Percentiles rank a stretch among this genome's conserved stretches.
These are phyloP conservation scores for Baccha elongata DNA, from an alignment of 2,888 invertebrate genomes.

Conservation along the genomic window DNA sequence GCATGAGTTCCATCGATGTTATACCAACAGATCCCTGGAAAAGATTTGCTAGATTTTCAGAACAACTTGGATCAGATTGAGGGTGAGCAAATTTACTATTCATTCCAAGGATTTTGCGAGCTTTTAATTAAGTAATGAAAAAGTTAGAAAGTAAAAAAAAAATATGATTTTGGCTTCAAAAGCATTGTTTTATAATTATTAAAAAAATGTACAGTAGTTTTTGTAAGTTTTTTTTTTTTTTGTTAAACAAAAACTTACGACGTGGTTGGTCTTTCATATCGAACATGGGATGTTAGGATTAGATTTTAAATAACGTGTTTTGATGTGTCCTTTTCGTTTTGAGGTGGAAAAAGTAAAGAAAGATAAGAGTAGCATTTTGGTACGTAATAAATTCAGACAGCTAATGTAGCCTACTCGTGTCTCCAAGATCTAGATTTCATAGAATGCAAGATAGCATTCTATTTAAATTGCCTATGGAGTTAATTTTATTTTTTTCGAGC, in stretches of 20 bases:
- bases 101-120: constrained; percentile 77
- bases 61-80: constrained; percentile 24
- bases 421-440: too few species aligned
- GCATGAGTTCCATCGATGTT: constrained; percentile 76
- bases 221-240: background rate
- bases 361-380: background rate
- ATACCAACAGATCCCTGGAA: background rate
- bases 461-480: too few species aligned
- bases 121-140: constrained; percentile 72
- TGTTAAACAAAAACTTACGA: constrained; percentile 46
- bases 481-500: too few species aligned
- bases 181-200: constrained; percentile 40
- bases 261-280: constrained; percentile 17
- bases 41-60: constrained; percentile 42
- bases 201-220: constrained; percentile 35
- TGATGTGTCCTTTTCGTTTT: too few species aligned
- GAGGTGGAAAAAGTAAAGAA: background rate
- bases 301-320: background rate
- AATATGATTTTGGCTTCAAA: constrained; percentile 10
- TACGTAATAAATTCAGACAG: too few species aligned
- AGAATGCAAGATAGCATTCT: too few species aligned
- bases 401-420: too few species aligned
- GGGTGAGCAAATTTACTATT: constrained; percentile 70
- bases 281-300: constrained; percentile 3
- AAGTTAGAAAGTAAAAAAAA: constrained; percentile 31